A percentile compares a stretch with the other conserved stretches of the same genome.
Conservation (phyloP, 1,140 invertebrate species). For the Drosophila murphyi region DNA sequence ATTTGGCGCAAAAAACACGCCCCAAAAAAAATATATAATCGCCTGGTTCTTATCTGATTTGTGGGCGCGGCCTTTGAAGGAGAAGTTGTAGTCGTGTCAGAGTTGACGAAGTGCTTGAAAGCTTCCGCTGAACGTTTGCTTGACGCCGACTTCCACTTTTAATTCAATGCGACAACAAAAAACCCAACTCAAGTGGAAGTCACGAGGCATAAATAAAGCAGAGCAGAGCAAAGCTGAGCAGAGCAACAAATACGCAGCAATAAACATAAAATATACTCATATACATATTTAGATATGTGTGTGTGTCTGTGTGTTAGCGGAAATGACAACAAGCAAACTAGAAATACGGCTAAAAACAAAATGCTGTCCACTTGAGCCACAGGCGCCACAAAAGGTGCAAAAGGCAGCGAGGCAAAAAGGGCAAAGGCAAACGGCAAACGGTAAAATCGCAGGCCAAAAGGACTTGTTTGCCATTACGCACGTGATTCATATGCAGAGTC, state of each 20-base stretch:
- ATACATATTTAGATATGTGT: constrained; percentile 19
- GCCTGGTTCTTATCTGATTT: constrained; percentile 73
- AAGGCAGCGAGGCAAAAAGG: constrained; percentile 16
- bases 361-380: constrained; percentile 69
- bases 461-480: constrained; percentile 76
- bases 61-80: constrained; percentile 43
- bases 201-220: constrained; percentile 52
- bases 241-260: constrained; percentile 36
- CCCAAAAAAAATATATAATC: constrained; percentile 41
- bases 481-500: constrained; percentile 79
- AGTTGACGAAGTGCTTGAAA: constrained; percentile 80
- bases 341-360: constrained; percentile 63
- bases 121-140: constrained; percentile 66
- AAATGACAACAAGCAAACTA: constrained; percentile 65
- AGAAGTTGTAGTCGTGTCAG: constrained; percentile 28
- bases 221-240: no score
- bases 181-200: constrained; percentile 25
- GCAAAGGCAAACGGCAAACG: constrained; percentile 34
- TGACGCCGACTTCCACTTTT: constrained; percentile 71
- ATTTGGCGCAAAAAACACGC: constrained; percentile 44
- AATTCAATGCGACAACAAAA: constrained; percentile 64
- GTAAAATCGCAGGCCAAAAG: constrained; percentile 33
- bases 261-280: constrained; percentile 37
- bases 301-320: constrained; percentile 57
- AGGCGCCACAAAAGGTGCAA: constrained; percentile 14